Percentiles rank a stretch among this genome's conserved stretches.
Evolutionary conservation across 2,113 vertebrate genomes (phyloP).

Genomic region (Hiodon tergisus): DNA sequence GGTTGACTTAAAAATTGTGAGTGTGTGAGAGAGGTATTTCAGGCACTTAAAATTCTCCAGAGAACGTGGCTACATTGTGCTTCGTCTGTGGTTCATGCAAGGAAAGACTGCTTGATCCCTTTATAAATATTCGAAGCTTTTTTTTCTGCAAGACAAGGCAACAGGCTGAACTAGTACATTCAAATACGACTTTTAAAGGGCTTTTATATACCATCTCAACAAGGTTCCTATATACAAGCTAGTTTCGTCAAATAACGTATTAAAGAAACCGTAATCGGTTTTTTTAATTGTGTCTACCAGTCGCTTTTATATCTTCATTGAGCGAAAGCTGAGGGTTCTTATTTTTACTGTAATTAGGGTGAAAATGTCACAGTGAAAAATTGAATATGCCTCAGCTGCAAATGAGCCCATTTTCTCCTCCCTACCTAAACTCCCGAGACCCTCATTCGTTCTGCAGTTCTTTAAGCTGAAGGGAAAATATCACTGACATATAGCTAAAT

Average conservation of each 20-base stretch:
- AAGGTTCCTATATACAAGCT: constrained; percentile 37
- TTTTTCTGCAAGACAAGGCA: constrained; percentile 46
- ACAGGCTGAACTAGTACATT: constrained; percentile 48
- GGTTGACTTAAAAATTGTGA: constrained; percentile 1
- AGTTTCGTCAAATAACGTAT: constrained; percentile 1
- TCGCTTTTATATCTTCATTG: too few species aligned
- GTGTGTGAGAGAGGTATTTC: constrained; percentile 48
- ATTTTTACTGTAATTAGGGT: too few species aligned
- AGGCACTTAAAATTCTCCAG: constrained; percentile 69
- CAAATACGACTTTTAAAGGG: constrained; percentile 61
- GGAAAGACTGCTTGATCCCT: constrained; percentile 34
- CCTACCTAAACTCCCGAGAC: too few species aligned
- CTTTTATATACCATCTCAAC: constrained; percentile 41
- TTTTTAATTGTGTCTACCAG: too few species aligned
- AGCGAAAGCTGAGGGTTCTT: too few species aligned
- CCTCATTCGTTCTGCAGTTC: too few species aligned
- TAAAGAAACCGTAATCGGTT: not conserved
- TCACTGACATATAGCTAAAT: too few species aligned
- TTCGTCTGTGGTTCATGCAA: constrained; percentile 49
- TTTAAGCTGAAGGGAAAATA: too few species aligned
- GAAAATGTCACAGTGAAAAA: too few species aligned
- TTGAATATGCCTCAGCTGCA: not conserved
- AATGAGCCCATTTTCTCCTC: too few species aligned
- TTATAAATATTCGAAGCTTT: constrained; percentile 35
- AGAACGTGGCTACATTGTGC: constrained; percentile 67